phyloP scores from a whole-genome alignment of 2,113 vertebrate species.

The Thalassarche chlororhynchos region DNA sequence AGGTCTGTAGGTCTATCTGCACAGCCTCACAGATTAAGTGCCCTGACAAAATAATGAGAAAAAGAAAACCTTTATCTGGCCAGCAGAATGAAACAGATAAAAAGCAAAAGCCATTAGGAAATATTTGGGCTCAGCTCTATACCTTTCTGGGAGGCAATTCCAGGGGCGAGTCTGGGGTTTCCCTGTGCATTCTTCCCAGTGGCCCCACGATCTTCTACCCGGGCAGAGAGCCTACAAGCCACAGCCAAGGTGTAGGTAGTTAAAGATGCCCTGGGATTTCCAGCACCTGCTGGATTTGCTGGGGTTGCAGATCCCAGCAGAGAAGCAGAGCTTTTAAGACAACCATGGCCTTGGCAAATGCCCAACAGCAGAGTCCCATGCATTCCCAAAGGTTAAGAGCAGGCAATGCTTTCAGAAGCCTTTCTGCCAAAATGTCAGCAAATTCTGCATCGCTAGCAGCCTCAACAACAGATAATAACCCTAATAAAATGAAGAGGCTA shows the following conservation, averaged over 20 bases:
- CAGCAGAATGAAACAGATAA: background rate
- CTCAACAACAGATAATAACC: background rate
- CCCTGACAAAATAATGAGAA: background rate
- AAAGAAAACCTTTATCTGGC: background rate
- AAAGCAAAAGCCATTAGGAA: background rate
- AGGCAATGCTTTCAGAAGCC: background rate
- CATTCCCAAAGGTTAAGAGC: background rate
- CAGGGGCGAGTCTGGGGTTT: background rate
- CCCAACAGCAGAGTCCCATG: background rate
- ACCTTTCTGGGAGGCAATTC: background rate
- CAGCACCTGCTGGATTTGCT: background rate
- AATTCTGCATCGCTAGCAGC: background rate
- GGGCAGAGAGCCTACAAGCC: background rate
- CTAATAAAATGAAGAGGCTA: background rate
- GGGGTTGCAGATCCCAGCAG: background rate
- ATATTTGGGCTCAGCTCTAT: background rate
- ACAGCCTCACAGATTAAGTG: background rate
- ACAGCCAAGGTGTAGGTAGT: background rate
- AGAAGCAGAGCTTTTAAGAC: background rate
- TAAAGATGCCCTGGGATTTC: background rate
- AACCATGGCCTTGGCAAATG: background rate
- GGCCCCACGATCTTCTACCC: background rate
- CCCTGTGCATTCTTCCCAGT: background rate
- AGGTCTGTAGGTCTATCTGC: background rate
- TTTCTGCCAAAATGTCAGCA: background rate